Evolutionary conservation across 2,888 invertebrate species (phyloP).

Genomic region (Caenorhabditis sulstoni): DNA sequence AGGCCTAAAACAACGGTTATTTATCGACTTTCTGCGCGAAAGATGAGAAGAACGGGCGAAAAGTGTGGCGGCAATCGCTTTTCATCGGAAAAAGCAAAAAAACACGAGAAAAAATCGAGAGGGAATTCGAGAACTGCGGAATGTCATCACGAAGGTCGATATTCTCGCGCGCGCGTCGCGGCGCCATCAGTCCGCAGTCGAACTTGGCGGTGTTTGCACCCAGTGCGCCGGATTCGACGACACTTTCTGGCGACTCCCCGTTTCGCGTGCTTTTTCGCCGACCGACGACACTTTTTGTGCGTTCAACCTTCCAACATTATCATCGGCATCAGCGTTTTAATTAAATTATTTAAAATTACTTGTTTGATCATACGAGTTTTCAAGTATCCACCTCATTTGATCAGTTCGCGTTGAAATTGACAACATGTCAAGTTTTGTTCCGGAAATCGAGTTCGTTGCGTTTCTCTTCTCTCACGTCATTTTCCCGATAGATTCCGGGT

Average conservation of each 20-base stretch:
- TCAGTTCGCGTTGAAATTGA: not conserved
- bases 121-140: no score
- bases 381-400: not conserved
- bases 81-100: not conserved
- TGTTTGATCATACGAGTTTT: no score
- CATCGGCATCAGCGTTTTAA: not conserved
- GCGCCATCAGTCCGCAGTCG: conserved; percentile 1
- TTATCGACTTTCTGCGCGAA: conserved; percentile 6
- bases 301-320: conserved; percentile 26
- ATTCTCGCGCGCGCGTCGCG: conserved; percentile 6
- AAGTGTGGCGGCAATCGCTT: not conserved
- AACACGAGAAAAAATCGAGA: not conserved
- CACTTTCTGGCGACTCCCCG: conserved; percentile 23
- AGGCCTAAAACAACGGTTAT: conserved; percentile 8
- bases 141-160: no score
- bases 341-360: no score
- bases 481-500: not conserved
- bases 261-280: conserved; percentile 16
- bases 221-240: not conserved
- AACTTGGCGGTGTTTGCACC: not conserved
- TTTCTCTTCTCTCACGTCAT: conserved; percentile 5
- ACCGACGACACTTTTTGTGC: not conserved
- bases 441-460: not conserved
- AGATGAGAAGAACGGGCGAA: not conserved
- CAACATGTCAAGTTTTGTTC: not conserved